Conservation (phyloP, 2,888 invertebrate genomes). For the Philopedon plagiatum region DNA sequence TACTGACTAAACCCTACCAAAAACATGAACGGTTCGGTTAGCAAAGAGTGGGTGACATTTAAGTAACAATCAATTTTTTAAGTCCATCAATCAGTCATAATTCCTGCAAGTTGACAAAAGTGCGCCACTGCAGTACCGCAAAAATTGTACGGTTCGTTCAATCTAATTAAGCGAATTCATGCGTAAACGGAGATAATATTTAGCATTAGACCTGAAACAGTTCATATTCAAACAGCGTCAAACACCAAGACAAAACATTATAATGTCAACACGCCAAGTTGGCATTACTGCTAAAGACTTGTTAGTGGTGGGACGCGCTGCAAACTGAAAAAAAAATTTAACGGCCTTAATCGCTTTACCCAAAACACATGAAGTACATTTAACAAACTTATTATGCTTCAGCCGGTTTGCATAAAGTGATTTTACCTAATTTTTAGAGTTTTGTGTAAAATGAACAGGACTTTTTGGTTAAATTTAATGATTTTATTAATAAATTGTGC, state of each 20-base stretch:
- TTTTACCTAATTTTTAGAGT: conserved; percentile 12
- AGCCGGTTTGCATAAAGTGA: conserved; percentile 28
- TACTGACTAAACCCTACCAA: not conserved
- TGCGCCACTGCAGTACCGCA: conserved; percentile 42
- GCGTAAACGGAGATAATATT: conserved; percentile 66
- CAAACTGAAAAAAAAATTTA: conserved; percentile 34
- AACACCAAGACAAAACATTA: conserved; percentile 36
- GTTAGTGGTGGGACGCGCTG: conserved; percentile 41
- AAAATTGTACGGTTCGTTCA: conserved; percentile 47
- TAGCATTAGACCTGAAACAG: conserved; percentile 60
- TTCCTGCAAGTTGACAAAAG: conserved; percentile 34
- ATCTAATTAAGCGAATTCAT: conserved; percentile 59
- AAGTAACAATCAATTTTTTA: conserved; percentile 24
- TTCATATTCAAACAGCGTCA: conserved; percentile 33
- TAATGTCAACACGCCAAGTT: conserved; percentile 39
- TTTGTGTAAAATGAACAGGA: conserved; percentile 41
- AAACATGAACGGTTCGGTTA: not conserved
- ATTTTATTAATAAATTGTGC: conserved; percentile 27
- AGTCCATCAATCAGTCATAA: conserved; percentile 18
- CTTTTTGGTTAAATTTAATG: conserved; percentile 33
- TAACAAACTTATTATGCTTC: conserved; percentile 38
- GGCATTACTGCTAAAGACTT: conserved; percentile 41
- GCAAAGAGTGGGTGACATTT: conserved; percentile 11
- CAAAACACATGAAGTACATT: conserved; percentile 7
- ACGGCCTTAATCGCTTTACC: conserved; percentile 30